Percentiles rank a stretch among this genome's conserved stretches.
These are phyloP conservation scores for Erythrolamprus reginae DNA, from an alignment of 2,113 vertebrate species.

Conservation along the genomic window DNA sequence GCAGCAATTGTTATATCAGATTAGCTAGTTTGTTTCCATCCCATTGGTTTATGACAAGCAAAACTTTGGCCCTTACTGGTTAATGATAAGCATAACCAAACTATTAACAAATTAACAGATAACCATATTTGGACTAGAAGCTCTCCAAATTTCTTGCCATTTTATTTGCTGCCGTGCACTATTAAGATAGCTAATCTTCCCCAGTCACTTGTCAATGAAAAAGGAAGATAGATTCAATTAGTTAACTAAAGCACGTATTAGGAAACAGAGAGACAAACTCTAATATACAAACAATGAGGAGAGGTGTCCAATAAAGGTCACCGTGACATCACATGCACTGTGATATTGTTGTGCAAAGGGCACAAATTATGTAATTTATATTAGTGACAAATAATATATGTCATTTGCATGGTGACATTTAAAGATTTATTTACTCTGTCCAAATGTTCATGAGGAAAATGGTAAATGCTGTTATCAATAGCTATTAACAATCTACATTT, in stretches of 20 bases:
- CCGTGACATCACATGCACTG: neutral
- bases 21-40: neutral
- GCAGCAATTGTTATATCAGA: neutral
- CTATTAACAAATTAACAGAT: neutral
- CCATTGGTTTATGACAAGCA: neutral
- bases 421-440: neutral
- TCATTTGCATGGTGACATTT: neutral
- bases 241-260: neutral
- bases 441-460: neutral
- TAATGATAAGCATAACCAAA: neutral
- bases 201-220: neutral
- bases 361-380: neutral
- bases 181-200: neutral
- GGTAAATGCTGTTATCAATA: neutral
- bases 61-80: neutral
- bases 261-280: neutral
- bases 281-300: neutral
- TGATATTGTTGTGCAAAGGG: neutral
- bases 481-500: neutral
- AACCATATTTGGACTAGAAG: neutral
- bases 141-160: neutral
- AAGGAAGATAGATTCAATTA: neutral
- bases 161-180: neutral
- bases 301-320: neutral
- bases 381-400: neutral